Conservation (phyloP, 2,113 vertebrate species). For the Mobula birostris region DNA sequence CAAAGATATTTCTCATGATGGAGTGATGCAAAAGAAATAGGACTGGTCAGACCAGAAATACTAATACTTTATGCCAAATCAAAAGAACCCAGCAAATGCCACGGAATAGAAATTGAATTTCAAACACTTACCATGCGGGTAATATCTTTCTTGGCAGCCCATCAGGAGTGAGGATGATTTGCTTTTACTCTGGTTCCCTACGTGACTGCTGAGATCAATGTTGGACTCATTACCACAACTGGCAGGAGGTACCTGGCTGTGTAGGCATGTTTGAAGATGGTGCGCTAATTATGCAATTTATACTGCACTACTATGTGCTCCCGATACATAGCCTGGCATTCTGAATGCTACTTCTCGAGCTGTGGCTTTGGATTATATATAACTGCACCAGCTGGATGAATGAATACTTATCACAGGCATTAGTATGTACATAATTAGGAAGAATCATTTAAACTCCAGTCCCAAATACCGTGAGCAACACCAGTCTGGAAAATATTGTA, state of each 20-base stretch:
- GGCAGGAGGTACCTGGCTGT: too few species aligned
- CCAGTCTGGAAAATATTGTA: background rate
- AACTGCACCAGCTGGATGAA: background rate
- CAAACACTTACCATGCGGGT: background rate
- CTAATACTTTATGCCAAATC: background rate
- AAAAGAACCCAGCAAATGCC: background rate
- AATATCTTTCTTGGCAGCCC: background rate
- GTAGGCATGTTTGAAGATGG: too few species aligned
- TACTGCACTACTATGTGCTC: too few species aligned
- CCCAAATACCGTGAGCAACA: background rate
- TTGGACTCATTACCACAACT: too few species aligned
- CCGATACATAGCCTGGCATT: too few species aligned
- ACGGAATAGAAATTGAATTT: background rate
- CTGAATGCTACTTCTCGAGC: too few species aligned
- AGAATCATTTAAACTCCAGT: background rate
- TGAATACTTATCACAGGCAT: background rate
- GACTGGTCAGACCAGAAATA: background rate
- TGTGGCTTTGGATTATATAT: background rate
- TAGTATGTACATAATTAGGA: background rate
- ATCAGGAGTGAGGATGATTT: too few species aligned
- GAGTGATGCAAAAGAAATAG: background rate
- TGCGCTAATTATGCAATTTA: too few species aligned
- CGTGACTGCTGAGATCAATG: too few species aligned
- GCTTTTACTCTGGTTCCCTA: too few species aligned
- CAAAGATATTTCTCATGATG: background rate